These are phyloP conservation scores for Procapra przewalskii DNA, from an alignment of 2,113 vertebrate genomes.

Conservation along the genomic window DNA sequence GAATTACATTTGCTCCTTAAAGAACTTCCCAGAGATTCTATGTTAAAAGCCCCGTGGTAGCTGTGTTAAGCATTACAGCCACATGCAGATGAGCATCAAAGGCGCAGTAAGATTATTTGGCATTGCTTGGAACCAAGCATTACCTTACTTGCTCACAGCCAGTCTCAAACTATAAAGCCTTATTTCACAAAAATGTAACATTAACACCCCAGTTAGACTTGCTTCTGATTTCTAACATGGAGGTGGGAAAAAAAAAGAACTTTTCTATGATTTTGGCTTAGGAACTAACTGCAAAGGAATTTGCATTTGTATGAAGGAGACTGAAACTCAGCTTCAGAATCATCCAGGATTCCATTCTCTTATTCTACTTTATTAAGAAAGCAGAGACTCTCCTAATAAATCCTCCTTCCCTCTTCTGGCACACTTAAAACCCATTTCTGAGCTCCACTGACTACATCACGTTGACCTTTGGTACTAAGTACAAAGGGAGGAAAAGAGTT, in stretches of 20 bases:
- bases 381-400: slow-evolving; percentile 68
- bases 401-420: slow-evolving; percentile 18
- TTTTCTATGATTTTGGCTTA: slow-evolving; percentile 61
- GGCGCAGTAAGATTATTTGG: slow-evolving; percentile 25
- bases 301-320: slow-evolving; percentile 53
- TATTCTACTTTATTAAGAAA: slow-evolving; percentile 58
- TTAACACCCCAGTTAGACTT: slow-evolving; percentile 51
- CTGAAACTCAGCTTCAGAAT: slow-evolving; percentile 56
- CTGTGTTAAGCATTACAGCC: slow-evolving; percentile 36
- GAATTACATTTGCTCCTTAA: background rate
- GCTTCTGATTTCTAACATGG: slow-evolving; percentile 51
- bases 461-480: slow-evolving; percentile 65
- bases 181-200: slow-evolving; percentile 54
- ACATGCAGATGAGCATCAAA: slow-evolving; percentile 56
- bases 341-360: slow-evolving; percentile 64
- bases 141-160: slow-evolving; percentile 52
- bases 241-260: background rate
- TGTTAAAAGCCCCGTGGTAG: background rate
- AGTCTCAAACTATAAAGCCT: slow-evolving; percentile 45
- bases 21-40: background rate
- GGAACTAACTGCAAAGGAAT: slow-evolving; percentile 45
- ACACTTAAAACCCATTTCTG: slow-evolving; percentile 67
- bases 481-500: background rate
- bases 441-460: slow-evolving; percentile 71
- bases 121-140: slow-evolving; percentile 35